These are phyloP conservation scores for Gallinago solitaria DNA, from an alignment of 2,797 vertebrate species.

Conservation along the genomic window DNA sequence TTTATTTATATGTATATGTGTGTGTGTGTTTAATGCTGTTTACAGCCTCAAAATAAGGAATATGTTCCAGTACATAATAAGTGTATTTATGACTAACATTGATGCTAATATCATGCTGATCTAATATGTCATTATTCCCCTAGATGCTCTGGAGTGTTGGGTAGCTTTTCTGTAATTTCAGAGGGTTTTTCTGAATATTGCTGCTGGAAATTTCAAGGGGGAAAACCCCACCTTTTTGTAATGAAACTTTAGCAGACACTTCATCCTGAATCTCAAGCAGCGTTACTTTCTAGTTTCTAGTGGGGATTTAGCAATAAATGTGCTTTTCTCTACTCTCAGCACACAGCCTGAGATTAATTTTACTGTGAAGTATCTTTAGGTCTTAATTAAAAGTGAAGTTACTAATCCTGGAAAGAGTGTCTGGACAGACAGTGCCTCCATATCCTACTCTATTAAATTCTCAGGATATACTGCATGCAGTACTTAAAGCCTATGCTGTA, in stretches of 20 bases:
- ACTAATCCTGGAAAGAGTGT: neutral
- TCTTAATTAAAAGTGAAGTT: slow-evolving; percentile 33
- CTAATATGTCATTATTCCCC: neutral
- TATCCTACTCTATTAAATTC: neutral
- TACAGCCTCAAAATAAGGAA: neutral
- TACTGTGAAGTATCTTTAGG: neutral
- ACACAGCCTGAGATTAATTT: slow-evolving; percentile 32
- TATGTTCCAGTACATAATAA: neutral
- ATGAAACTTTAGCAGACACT: neutral
- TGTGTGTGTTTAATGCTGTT: neutral
- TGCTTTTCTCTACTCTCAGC: neutral
- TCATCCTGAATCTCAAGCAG: neutral
- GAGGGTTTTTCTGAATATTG: neutral
- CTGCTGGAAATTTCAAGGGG: neutral
- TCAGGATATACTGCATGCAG: neutral
- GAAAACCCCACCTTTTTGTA: neutral
- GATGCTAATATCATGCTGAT: neutral
- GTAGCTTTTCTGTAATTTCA: neutral
- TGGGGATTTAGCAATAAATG: neutral
- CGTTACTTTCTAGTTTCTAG: slow-evolving; percentile 18
- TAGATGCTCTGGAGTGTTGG: neutral
- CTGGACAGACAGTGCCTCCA: neutral
- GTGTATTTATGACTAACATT: neutral
- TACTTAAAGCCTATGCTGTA: neutral
- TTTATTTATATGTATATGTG: neutral